Evolutionary conservation across 2,797 vertebrate species (phyloP).

Genomic region (Meriones psammophilus): DNA sequence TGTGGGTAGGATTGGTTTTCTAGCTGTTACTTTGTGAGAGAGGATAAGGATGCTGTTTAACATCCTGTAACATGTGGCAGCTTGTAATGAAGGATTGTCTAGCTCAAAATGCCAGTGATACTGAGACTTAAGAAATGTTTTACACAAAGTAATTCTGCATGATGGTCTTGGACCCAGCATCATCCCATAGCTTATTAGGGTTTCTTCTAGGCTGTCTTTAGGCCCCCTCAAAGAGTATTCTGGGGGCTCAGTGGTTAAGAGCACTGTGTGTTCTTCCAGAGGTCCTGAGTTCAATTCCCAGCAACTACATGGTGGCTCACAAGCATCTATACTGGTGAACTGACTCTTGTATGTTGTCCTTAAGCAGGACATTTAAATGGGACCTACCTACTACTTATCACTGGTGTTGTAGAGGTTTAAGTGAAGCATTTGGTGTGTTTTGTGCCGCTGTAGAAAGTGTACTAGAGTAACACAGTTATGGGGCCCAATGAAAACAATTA

Average conservation of each 20-base stretch:
- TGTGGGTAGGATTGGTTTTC: slow-evolving; percentile 16
- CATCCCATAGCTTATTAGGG: too few species aligned
- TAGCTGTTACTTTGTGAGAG: not conserved
- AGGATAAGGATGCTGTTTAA: slow-evolving; percentile 6
- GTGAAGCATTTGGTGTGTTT: not conserved
- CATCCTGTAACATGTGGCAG: not conserved
- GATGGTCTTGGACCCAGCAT: not conserved
- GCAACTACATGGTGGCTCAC: too few species aligned
- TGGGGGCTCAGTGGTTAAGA: too few species aligned
- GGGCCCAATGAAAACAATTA: not conserved
- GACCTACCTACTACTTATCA: not conserved
- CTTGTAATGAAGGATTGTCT: not conserved
- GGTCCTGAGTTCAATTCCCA: too few species aligned
- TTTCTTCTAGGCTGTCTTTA: too few species aligned
- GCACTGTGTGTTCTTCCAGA: too few species aligned
- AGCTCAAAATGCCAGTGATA: not conserved
- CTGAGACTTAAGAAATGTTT: slow-evolving; percentile 13
- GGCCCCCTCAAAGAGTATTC: too few species aligned
- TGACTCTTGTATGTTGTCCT: not conserved
- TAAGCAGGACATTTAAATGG: slow-evolving; percentile 38
- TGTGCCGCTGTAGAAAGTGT: not conserved
- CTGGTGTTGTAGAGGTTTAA: not conserved
- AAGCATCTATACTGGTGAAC: not conserved
- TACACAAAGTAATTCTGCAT: not conserved
- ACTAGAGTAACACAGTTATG: not conserved